Percentiles rank a stretch among this genome's conserved stretches.
These are phyloP conservation scores for Gopherus flavomarginatus DNA, from an alignment of 2,113 vertebrate genomes.

Conservation along the genomic window DNA sequence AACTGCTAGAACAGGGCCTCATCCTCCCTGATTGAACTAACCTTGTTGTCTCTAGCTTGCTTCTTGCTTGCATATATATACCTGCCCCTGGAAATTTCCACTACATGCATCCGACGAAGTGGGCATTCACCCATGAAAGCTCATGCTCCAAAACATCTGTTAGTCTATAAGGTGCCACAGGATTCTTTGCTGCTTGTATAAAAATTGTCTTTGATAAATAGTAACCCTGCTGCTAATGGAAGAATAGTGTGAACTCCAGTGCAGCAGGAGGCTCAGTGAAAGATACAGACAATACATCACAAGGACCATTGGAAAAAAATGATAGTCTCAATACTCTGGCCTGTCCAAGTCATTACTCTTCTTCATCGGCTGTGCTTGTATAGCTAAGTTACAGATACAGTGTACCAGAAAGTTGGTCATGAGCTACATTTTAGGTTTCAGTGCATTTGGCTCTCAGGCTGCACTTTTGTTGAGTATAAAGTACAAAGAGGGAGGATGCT, in stretches of 20 bases:
- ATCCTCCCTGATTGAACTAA: too few relatives aligned
- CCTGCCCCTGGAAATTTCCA: too few relatives aligned
- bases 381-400: neutral
- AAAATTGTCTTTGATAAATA: neutral
- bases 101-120: too few relatives aligned
- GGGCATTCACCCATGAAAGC: too few relatives aligned
- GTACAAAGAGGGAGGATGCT: neutral
- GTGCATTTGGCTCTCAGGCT: neutral
- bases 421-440: neutral
- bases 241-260: neutral
- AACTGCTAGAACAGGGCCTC: too few relatives aligned
- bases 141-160: too few relatives aligned
- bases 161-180: too few relatives aligned
- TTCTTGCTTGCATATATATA: too few relatives aligned
- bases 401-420: neutral
- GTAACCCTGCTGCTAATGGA: neutral
- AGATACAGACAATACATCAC: conserved; percentile 9
- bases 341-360: neutral
- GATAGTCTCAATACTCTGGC: neutral
- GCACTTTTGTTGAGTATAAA: neutral
- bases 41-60: too few relatives aligned
- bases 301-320: neutral
- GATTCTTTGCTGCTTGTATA: neutral
- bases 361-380: neutral
- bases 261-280: neutral